Base-by-base conservation (phyloP, 1,140 invertebrate species). In the Odontomachus brunneus region DNA sequence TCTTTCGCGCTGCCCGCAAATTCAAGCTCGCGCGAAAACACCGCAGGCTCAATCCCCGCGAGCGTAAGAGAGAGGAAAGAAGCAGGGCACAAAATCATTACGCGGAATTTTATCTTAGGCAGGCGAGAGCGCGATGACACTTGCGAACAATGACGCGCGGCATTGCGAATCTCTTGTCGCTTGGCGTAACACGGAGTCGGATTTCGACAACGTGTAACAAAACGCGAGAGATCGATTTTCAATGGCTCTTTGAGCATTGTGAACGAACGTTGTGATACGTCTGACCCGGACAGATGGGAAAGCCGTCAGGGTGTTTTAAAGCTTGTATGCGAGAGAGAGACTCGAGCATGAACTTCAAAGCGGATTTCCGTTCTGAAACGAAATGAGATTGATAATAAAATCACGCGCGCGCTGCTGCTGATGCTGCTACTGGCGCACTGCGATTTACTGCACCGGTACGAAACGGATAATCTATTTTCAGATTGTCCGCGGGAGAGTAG, bases 151-250 rank as follows among this genome's bases (percentile, higher is more conserved):
- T 44, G 38, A 44, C 38, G 38, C 2, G 19, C 22, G 15, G 15
- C 9, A 24, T 29, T 19, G 22, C 22, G 33, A 19, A 75, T 62
- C 24, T n/a, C n/a, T n/a, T 29, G 15, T 29, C 19, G 19, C 3
- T 11, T 44, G 19, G 59, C 7, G 59, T 22, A 65, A 33, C 66
- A 9, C 48, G 15, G 38, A 44, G 9, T 44, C 38, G 11, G 17
- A 57, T 78, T 67, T 55, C 24, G 15, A 65, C 14, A 53, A 65
- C 53, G 2, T 78, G 11, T 66, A 44, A 44, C 49, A 0, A 67
- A 55, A 19, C 38, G 11, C 29, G 14, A n/a, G 59, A 78, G 72
- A 78, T 78, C 75, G 75, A 78, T 78, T 67, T 62, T 76, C 49
- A 67, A 67, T 57, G 63, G 51, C 33, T 67, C 62, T 67, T 78